Conservation (phyloP, 2,888 invertebrate genomes). For the Cenopis cana region DNA sequence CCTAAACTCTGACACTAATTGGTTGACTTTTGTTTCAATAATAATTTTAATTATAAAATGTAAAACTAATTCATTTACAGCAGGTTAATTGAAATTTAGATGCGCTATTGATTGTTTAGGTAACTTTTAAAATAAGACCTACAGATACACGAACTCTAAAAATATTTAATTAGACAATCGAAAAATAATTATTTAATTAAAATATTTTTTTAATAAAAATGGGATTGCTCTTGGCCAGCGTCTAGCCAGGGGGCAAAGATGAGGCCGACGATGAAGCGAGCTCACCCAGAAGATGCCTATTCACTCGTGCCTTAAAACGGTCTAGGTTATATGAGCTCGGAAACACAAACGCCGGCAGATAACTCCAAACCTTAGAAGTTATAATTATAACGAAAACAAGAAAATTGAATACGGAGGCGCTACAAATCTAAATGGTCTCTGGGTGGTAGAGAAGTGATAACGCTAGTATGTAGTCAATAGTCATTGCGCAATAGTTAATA, state of each 20-base stretch:
- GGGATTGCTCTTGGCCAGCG: too few relatives aligned
- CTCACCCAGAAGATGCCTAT: too few relatives aligned
- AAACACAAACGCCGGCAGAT: too few relatives aligned
- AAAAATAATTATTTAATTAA: too few relatives aligned
- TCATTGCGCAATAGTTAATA: background rate
- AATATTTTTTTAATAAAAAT: too few relatives aligned
- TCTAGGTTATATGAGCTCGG: too few relatives aligned
- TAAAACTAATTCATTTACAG: background rate
- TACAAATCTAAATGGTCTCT: background rate
- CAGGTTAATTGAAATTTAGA: background rate
- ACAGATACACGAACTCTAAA: background rate
- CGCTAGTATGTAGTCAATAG: background rate
- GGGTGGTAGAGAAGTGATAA: too few relatives aligned
- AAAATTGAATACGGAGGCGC: background rate
- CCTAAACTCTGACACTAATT: background rate
- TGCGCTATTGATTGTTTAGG: background rate
- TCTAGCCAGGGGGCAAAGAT: too few relatives aligned
- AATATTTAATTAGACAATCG: background rate
- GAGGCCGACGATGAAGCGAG: too few relatives aligned
- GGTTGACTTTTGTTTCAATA: background rate
- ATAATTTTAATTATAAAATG: background rate
- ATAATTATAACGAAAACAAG: background rate
- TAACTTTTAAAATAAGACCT: too few relatives aligned
- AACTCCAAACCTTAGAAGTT: too few relatives aligned
- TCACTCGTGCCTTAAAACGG: too few relatives aligned